Evolutionary conservation across 1,140 invertebrate genomes (phyloP).

Genomic region (Doryteuthis pealeii): DNA sequence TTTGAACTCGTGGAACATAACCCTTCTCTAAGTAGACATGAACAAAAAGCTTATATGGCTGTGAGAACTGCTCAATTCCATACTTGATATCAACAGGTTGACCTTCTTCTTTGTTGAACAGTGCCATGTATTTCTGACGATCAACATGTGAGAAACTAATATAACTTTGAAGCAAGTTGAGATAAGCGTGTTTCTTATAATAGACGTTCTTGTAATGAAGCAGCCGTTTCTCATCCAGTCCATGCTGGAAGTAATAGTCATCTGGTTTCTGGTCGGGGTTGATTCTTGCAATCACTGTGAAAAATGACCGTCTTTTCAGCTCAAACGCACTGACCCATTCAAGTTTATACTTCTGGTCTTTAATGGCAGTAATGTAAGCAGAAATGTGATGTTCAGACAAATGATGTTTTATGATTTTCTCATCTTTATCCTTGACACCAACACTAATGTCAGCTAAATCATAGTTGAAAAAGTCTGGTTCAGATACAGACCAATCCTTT

Average conservation of each 20-base stretch:
- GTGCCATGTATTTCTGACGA: conserved; percentile 38
- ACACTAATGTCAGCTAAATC: conserved; percentile 39
- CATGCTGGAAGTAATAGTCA: conserved; percentile 40
- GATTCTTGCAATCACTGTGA: conserved; percentile 39
- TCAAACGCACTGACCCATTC: conserved; percentile 46
- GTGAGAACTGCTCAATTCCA: conserved; percentile 45
- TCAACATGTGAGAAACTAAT: conserved; percentile 38
- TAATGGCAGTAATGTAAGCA: conserved; percentile 40
- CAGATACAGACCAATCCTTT: conserved; percentile 24
- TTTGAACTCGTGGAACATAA: conserved; percentile 46
- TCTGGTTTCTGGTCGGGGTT: conserved; percentile 11
- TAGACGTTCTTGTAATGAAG: conserved; percentile 39
- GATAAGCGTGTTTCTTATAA: conserved; percentile 41
- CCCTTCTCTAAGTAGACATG: conserved; percentile 45
- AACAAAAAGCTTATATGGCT: conserved; percentile 46
- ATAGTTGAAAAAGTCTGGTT: conserved; percentile 29
- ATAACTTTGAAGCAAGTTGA: conserved; percentile 51
- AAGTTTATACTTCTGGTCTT: conserved; percentile 37
- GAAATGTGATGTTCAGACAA: conserved; percentile 46
- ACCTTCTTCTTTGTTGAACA: conserved; percentile 39
- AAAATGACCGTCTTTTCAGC: conserved; percentile 30
- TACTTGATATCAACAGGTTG: conserved; percentile 42
- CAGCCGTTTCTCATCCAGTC: conserved; percentile 37
- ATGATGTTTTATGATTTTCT: conserved; percentile 30
- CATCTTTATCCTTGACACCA: conserved; percentile 14